Conservation (phyloP, 2,888 invertebrate species). For the Hypselothyrea guttata region DNA sequence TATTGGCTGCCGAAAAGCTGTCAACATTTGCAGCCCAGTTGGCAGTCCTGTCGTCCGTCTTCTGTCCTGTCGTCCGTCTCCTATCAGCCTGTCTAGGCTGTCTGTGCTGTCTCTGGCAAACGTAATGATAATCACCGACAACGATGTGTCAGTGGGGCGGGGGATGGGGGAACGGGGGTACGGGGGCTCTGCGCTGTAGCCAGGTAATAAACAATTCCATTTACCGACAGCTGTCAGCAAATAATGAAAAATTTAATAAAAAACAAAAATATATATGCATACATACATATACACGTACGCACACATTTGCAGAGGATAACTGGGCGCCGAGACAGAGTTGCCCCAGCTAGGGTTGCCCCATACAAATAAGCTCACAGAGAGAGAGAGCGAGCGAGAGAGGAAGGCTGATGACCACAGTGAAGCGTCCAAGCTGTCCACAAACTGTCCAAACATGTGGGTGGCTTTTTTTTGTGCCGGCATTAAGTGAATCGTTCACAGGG, state of each 20-base stretch:
- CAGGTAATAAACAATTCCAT: conserved; percentile 78
- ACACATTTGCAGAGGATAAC: background rate
- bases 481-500: conserved; percentile 41
- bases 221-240: conserved; percentile 79
- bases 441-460: conserved; percentile 76
- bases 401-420: conserved; percentile 30
- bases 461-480: conserved; percentile 30
- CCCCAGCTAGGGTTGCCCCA: too few relatives aligned
- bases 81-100: conserved; percentile 3
- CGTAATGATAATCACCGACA: conserved; percentile 73
- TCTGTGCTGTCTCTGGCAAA: conserved; percentile 24
- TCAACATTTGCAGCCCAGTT: conserved; percentile 7
- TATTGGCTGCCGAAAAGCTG: conserved; percentile 1
- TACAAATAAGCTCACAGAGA: background rate
- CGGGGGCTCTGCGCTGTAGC: conserved; percentile 27
- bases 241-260: conserved; percentile 78
- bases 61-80: background rate
- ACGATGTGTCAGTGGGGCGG: conserved; percentile 17
- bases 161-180: conserved; percentile 2
- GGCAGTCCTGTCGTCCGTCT: conserved; percentile 2
- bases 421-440: conserved; percentile 58
- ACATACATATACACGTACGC: conserved; percentile 18
- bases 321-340: too few relatives aligned
- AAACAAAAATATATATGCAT: conserved; percentile 30
- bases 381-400: background rate